Evolutionary conservation across 2,797 vertebrate species (phyloP).

Genomic region (Lemur catta): DNA sequence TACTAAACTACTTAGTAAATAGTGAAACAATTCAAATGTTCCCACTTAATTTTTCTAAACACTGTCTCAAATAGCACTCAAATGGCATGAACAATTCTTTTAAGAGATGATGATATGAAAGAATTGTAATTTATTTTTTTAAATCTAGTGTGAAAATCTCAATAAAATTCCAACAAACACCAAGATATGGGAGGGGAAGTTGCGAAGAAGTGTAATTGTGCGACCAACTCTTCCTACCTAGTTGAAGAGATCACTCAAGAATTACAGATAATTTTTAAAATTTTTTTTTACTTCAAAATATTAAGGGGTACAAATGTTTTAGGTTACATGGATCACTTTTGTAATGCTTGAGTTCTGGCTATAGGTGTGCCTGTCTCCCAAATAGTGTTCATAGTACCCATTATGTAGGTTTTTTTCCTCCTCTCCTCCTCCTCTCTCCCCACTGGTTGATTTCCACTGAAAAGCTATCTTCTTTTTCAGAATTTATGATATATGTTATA

Average conservation of each 20-base stretch:
- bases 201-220: not conserved
- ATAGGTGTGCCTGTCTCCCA: no score
- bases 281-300: no score
- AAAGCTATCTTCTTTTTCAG: not conserved
- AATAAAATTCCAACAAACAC: not conserved
- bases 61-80: not conserved
- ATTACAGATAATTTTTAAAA: not conserved
- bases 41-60: not conserved
- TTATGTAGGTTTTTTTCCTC: no score
- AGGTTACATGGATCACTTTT: no score
- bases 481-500: not conserved
- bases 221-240: not conserved
- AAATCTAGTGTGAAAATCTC: not conserved
- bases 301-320: no score
- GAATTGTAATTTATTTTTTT: not conserved
- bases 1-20: not conserved
- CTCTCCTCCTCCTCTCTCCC: no score
- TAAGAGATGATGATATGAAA: not conserved
- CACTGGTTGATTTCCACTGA: no score
- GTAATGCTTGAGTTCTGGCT: no score
- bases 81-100: not conserved
- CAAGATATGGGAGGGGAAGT: not conserved
- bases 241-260: not conserved
- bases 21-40: not conserved
- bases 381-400: no score